A percentile compares a stretch with the other conserved stretches of the same genome.
phyloP scores from a whole-genome alignment of 2,888 invertebrate species.

The Orthonevra nobilis region DNA sequence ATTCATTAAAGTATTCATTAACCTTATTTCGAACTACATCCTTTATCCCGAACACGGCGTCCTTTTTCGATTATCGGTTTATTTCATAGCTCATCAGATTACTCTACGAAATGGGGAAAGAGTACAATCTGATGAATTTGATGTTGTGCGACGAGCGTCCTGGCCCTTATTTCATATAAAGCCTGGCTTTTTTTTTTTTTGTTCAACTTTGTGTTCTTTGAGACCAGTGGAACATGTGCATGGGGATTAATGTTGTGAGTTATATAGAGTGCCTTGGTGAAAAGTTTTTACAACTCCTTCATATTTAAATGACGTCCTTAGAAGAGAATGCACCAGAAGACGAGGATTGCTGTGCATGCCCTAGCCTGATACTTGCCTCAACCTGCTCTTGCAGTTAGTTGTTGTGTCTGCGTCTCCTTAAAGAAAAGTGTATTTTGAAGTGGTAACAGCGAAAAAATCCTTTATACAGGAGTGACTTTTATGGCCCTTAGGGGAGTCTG shows the following conservation, averaged over 20 bases:
- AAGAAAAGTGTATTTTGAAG: constrained; percentile 43
- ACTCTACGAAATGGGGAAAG: constrained; percentile 15
- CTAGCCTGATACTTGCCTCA: constrained; percentile 25
- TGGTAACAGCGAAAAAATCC: constrained; percentile 44
- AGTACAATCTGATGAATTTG: constrained; percentile 51
- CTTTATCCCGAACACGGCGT: constrained; percentile 38
- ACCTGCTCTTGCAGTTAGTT: constrained; percentile 23
- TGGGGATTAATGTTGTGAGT: constrained; percentile 14
- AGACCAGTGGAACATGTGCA: constrained; percentile 12
- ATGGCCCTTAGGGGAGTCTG: constrained; percentile 63
- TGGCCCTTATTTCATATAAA: constrained; percentile 32
- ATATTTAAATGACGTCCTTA: constrained; percentile 38
- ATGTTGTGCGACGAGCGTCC: constrained; percentile 14
- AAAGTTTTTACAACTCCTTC: constrained; percentile 18
- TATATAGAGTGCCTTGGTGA: constrained; percentile 12
- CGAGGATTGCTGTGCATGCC: constrained; percentile 24
- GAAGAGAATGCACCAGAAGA: constrained; percentile 11
- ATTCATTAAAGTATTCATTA: constrained; percentile 65
- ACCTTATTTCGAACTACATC: constrained; percentile 56
- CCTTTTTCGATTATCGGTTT: constrained; percentile 65
- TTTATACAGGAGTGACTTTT: constrained; percentile 45
- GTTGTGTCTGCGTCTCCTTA: constrained; percentile 17
- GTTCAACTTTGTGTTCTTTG: constrained; percentile 6
- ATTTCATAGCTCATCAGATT: constrained; percentile 64
- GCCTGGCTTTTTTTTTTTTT: not conserved